Conservation (phyloP, 1,140 invertebrate genomes). For the Zeugodacus cucurbitae region DNA sequence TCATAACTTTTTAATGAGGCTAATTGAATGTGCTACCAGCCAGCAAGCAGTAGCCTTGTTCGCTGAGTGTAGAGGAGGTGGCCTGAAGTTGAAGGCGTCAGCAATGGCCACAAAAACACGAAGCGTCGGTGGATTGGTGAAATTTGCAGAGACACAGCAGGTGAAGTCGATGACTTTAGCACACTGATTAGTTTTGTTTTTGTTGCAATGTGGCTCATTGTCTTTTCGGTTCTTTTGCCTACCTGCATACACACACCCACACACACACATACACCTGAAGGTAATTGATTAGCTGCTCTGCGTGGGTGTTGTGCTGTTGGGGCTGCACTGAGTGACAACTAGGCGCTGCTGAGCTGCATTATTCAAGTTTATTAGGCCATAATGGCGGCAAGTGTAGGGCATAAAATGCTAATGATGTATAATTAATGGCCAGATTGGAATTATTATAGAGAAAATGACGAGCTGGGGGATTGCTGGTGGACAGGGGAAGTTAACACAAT, state of each 20-base stretch:
- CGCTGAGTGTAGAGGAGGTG: too few species aligned
- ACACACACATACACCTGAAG: not conserved
- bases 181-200: not conserved
- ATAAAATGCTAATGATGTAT: not conserved
- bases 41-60: not conserved
- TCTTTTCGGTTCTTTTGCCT: not conserved
- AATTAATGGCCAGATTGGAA: not conserved
- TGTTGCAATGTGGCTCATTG: too few species aligned
- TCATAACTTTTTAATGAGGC: conserved; percentile 39
- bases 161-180: not conserved
- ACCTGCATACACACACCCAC: not conserved
- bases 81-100: not conserved
- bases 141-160: not conserved
- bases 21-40: conserved; percentile 25
- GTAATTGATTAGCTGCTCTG: conserved; percentile 25
- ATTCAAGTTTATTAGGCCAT: conserved; percentile 12
- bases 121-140: not conserved
- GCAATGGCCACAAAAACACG: not conserved
- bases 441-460: not conserved
- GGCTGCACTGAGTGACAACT: too few species aligned
- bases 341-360: not conserved
- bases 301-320: not conserved
- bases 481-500: not conserved
- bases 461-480: not conserved
- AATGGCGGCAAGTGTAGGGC: not conserved